Conservation (phyloP, 2,797 vertebrate genomes). For the Manis pentadactyla region DNA sequence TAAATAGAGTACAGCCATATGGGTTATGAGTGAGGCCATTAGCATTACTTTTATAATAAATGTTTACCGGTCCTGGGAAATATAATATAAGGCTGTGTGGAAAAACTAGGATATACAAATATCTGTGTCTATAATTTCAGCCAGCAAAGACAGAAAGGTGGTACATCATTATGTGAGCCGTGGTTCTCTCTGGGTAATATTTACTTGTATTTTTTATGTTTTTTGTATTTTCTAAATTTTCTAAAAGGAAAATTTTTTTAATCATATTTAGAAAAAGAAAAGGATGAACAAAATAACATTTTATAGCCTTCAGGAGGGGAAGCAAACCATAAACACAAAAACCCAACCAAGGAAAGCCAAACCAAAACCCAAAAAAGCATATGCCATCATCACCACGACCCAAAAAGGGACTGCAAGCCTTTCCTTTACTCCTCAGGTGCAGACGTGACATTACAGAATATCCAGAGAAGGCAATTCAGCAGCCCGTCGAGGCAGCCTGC, state of each 20-base stretch:
- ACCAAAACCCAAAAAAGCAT: conserved; percentile 2
- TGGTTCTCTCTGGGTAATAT: background rate
- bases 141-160: conserved; percentile 35
- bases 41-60: conserved; percentile 20
- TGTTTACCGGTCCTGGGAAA: conserved; percentile 1
- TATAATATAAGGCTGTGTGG: background rate
- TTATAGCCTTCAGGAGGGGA: background rate
- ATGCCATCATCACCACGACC: background rate
- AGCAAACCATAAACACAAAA: conserved; percentile 55
- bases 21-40: background rate
- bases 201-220: conserved; percentile 27
- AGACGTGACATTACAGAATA: conserved; percentile 7
- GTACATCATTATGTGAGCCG: background rate
- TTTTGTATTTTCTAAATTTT: conserved; percentile 48
- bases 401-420: background rate
- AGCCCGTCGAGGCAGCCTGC: background rate
- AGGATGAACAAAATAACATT: background rate
- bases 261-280: conserved; percentile 41
- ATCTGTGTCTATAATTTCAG: conserved; percentile 52
- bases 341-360: conserved; percentile 18
- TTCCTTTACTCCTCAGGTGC: conserved; percentile 20
- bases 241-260: conserved; percentile 52
- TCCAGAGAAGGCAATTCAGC: background rate
- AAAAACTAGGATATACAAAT: background rate
- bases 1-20: background rate